Conservation (phyloP, 2,113 vertebrate genomes). For the Siniperca knerii region DNA sequence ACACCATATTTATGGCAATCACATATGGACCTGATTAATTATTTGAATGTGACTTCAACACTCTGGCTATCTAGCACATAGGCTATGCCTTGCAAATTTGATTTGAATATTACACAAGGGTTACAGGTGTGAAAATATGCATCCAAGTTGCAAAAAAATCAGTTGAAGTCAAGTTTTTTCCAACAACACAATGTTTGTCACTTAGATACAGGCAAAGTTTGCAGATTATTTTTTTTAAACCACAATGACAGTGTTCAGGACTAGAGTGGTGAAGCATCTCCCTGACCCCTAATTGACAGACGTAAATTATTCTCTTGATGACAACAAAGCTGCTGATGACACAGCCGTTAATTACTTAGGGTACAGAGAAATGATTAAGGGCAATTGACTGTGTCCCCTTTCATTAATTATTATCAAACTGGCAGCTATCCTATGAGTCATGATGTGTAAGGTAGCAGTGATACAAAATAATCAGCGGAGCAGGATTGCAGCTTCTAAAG, state of each 20-base stretch:
- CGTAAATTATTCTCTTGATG: conserved; percentile 39
- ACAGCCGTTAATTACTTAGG: conserved; percentile 52
- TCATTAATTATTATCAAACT: conserved; percentile 54
- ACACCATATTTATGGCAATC: conserved; percentile 12
- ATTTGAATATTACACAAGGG: conserved; percentile 15
- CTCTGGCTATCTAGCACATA: not conserved
- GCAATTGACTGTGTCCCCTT: conserved; percentile 54
- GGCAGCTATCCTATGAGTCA: conserved; percentile 26
- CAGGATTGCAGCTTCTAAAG: conserved; percentile 11
- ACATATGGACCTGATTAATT: conserved; percentile 39
- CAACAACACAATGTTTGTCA: not conserved
- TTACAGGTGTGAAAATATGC: not conserved
- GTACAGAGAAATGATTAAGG: conserved; percentile 50
- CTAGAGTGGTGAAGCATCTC: conserved; percentile 5
- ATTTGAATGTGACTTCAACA: conserved; percentile 41
- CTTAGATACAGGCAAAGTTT: not conserved
- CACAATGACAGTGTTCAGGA: not conserved
- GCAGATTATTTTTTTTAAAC: not conserved
- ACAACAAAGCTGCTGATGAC: conserved; percentile 52
- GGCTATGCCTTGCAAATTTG: conserved; percentile 29
- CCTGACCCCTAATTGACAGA: conserved; percentile 35
- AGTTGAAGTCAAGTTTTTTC: not conserved
- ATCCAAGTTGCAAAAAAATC: not conserved
- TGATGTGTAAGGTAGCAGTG: conserved; percentile 14
- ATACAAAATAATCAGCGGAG: conserved; percentile 35